Conservation (phyloP, 1,140 invertebrate species). For the Dendrolimus kikuchii region DNA sequence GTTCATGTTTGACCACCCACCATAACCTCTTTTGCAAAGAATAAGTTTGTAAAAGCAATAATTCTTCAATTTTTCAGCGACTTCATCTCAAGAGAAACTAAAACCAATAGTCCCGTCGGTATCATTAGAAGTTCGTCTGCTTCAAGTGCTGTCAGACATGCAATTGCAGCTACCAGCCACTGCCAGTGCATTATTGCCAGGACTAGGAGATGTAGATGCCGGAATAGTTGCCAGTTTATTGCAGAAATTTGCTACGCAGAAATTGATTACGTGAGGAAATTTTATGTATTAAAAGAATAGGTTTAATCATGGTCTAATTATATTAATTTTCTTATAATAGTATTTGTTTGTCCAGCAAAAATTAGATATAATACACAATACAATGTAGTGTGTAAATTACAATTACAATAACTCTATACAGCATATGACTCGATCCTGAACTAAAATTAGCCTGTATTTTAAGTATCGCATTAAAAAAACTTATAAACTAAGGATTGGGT, state of each 20-base stretch:
- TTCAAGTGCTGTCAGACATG: conserved; percentile 84
- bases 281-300: not conserved
- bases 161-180: conserved; percentile 85
- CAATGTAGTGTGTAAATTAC: too few species aligned
- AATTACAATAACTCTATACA: too few species aligned
- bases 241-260: conserved; percentile 90
- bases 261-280: conserved; percentile 78
- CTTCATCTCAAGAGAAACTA: conserved; percentile 52
- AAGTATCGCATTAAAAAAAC: too few species aligned
- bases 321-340: too few species aligned
- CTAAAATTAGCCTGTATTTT: too few species aligned
- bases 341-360: too few species aligned
- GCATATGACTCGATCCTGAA: too few species aligned
- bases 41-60: not conserved
- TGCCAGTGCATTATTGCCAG: conserved; percentile 49
- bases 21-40: not conserved
- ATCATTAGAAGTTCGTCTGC: conserved; percentile 77
- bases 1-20: too few species aligned
- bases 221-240: conserved; percentile 73
- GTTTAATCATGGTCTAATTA: too few species aligned
- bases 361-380: too few species aligned
- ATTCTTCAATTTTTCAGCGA: conserved; percentile 30
- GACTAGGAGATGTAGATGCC: conserved; percentile 54
- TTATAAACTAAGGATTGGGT: too few species aligned
- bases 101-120: conserved; percentile 39